A percentile compares a stretch with the other conserved stretches of the same genome.
Evolutionary conservation across 1,140 invertebrate genomes (phyloP).

Genomic region (Oncopodura yosiiana): DNA sequence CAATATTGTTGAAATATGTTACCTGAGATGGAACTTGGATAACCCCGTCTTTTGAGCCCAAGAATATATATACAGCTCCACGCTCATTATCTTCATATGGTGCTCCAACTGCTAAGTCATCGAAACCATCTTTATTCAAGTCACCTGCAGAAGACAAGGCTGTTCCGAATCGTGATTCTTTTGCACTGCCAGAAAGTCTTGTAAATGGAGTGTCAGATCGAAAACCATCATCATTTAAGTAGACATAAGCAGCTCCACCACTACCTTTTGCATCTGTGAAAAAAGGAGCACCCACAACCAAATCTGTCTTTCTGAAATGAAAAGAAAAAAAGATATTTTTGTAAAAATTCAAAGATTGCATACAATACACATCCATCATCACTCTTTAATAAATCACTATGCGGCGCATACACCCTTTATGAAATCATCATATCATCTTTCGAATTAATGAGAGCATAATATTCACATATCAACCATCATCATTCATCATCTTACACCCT

Average conservation of each 20-base stretch:
- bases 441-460: too few relatives aligned
- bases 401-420: too few relatives aligned
- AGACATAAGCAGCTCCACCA: conserved; percentile 86
- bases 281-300: conserved; percentile 83
- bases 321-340: conserved; percentile 4
- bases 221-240: conserved; percentile 51
- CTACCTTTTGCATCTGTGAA: conserved; percentile 61
- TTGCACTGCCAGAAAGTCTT: conserved; percentile 56
- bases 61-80: conserved; percentile 70
- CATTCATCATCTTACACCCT: too few relatives aligned
- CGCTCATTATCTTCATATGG: conserved; percentile 71
- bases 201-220: conserved; percentile 44
- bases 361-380: too few relatives aligned
- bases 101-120: conserved; percentile 82
- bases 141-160: conserved; percentile 76
- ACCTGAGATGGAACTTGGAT: conserved; percentile 64
- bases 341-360: too few relatives aligned
- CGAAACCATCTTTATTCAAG: conserved; percentile 79
- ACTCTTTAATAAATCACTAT: too few relatives aligned
- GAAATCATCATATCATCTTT: too few relatives aligned
- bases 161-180: conserved; percentile 72
- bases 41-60: conserved; percentile 66
- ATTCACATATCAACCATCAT: too few relatives aligned
- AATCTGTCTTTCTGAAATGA: conserved; percentile 60
- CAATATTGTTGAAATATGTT: too few relatives aligned